Evolutionary conservation across 2,113 vertebrate genomes (phyloP), one percentile per base, ranked within the genome.

Genomic region (Leucopternis melanops): DNA sequence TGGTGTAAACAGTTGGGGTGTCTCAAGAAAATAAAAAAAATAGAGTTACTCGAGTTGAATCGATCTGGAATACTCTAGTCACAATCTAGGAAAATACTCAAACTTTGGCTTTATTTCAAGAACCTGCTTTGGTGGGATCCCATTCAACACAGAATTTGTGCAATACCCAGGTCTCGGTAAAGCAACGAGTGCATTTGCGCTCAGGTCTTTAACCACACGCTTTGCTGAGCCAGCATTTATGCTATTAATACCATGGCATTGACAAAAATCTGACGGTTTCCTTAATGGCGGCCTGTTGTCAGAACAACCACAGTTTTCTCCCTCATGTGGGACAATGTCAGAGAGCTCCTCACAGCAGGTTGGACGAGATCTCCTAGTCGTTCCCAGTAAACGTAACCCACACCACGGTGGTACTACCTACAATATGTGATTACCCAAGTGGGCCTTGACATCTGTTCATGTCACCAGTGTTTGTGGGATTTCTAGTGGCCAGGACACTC

Each of bases 111-210:
- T 80, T 31, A 29, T 65, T 87, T 85, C 78, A 82, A 87, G 44
- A 65, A 47, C 16, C 9, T 88, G 54, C 57, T 73, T 82, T 62
- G 50, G 22, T 90, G 22, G 25, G 16, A 45, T 70, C 31, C 20
- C 71, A 50, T 61, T 83, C 81, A 67, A 26, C 29, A 50, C 13
- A 45, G 38, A 57, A 52, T 71, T 57, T 15, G 11, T n/a, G 34
- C 18, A 29, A 19, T 13, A 27, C 11, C 12, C n/a, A 50, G 52
- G 22, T 63, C 40, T 50, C 50, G 23, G 61, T 20, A 70, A 82
- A 81, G 31, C 4, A 52, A 40, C 0, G 0, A 55, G 21, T 44
- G 10, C 9, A 15, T 49, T 54, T 59, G 10, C 0, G 5, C 54
- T 78, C 83, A 88, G 42, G 17, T 6, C 81, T 82, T 82, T 66